A percentile compares a stretch with the other conserved stretches of the same genome.
Conservation (phyloP, 2,113 vertebrate genomes). For the Poecile atricapillus region DNA sequence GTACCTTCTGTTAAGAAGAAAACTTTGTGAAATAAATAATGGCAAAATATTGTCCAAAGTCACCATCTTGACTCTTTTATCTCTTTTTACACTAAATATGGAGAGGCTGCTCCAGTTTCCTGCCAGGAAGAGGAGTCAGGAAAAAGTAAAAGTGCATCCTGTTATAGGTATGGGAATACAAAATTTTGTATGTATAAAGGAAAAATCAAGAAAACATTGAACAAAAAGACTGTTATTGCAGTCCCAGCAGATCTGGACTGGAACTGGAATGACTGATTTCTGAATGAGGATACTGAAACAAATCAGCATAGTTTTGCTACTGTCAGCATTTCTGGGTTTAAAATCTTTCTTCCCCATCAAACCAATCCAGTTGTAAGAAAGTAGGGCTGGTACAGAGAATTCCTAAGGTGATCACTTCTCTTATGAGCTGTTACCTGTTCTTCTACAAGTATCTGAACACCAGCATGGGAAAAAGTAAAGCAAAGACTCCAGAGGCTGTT, state of each 20-base stretch:
- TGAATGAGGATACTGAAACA: background rate
- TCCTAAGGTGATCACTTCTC: background rate
- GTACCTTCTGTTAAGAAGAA: background rate
- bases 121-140: background rate
- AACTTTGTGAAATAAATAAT: background rate
- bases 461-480: rapidly evolving
- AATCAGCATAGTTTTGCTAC: background rate
- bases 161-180: background rate
- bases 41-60: background rate
- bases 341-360: background rate
- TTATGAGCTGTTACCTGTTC: background rate
- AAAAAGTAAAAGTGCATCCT: background rate
- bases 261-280: background rate
- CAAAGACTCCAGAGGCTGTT: background rate
- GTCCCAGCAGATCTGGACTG: background rate
- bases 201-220: background rate
- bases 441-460: background rate
- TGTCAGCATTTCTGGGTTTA: background rate
- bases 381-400: background rate
- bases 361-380: background rate
- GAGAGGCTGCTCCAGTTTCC: background rate
- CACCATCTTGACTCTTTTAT: background rate
- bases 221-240: background rate
- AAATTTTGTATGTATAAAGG: background rate
- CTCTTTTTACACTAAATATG: background rate